These are phyloP conservation scores for Orycteropus afer DNA, from an alignment of 2,113 vertebrate species.

Conservation along the genomic window DNA sequence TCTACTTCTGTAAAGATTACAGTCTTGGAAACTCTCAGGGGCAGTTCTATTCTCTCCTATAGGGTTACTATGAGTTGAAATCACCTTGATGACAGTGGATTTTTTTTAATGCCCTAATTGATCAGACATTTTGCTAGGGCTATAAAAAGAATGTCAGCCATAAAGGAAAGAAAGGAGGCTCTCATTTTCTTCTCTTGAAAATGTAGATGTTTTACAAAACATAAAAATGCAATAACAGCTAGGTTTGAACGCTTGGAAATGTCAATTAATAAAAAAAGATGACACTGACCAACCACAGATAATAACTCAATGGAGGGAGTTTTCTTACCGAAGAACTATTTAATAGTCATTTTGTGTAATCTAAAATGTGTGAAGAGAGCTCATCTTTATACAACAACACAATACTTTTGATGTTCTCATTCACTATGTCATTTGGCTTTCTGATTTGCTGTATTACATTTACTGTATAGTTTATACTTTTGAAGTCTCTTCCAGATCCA, in stretches of 20 bases:
- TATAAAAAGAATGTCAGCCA: neutral
- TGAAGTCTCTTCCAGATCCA: slow-evolving; percentile 66
- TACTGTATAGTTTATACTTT: slow-evolving; percentile 34
- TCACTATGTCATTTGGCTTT: slow-evolving; percentile 58
- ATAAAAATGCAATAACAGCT: neutral
- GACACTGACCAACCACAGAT: neutral
- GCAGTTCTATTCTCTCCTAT: neutral
- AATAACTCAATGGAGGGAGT: neutral
- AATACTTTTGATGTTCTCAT: slow-evolving; percentile 50
- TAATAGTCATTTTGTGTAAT: slow-evolving; percentile 20
- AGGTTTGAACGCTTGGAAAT: neutral
- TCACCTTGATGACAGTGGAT: neutral
- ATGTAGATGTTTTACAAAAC: neutral
- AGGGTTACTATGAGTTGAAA: neutral
- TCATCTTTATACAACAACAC: slow-evolving; percentile 23
- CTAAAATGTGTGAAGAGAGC: neutral
- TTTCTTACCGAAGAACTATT: slow-evolving; percentile 53
- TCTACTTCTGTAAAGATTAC: neutral
- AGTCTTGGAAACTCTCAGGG: neutral
- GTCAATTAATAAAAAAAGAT: neutral
- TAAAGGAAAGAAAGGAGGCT: neutral
- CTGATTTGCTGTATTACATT: slow-evolving; percentile 59
- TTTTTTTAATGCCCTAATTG: neutral
- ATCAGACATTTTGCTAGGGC: neutral
- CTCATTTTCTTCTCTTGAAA: slow-evolving; percentile 46